Evolutionary conservation across 2,113 vertebrate species (phyloP).

Genomic region (Clupea harengus): DNA sequence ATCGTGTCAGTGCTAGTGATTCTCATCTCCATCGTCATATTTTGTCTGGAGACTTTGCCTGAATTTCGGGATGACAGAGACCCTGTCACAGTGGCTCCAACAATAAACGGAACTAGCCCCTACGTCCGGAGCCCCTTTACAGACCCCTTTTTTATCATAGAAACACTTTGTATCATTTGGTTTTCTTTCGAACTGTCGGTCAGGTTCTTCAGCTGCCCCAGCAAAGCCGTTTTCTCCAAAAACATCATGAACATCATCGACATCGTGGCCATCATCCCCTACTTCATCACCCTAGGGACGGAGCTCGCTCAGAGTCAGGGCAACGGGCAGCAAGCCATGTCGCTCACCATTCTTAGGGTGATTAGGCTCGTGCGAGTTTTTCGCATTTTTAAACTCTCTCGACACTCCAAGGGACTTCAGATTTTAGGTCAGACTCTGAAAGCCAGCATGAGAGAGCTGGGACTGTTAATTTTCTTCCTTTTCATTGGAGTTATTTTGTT

Average conservation of each 20-base stretch:
- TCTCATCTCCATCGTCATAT: constrained; percentile 96
- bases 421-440: constrained; percentile 96
- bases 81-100: constrained; percentile 59
- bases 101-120: constrained; percentile 68
- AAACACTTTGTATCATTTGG: constrained; percentile 98
- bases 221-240: constrained; percentile 92
- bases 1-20: constrained; percentile 97
- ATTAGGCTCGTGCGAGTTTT: constrained; percentile 95
- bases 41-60: constrained; percentile 95
- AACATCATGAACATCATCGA: constrained; percentile 99
- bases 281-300: constrained; percentile 96
- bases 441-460: constrained; percentile 94
- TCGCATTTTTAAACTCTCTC: constrained; percentile 95
- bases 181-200: constrained; percentile 97
- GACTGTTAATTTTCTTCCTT: constrained; percentile 94
- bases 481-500: constrained; percentile 97
- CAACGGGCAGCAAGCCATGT: constrained; percentile 96
- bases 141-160: constrained; percentile 96
- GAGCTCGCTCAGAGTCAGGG: constrained; percentile 89
- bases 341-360: constrained; percentile 92
- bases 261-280: constrained; percentile 96
- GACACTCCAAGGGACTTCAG: constrained; percentile 95
- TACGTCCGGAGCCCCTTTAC: constrained; percentile 72
- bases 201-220: constrained; percentile 93
- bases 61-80: constrained; percentile 92